Base-by-base conservation (phyloP, 2,797 vertebrate species). In the Gymnodraco acuticeps region DNA sequence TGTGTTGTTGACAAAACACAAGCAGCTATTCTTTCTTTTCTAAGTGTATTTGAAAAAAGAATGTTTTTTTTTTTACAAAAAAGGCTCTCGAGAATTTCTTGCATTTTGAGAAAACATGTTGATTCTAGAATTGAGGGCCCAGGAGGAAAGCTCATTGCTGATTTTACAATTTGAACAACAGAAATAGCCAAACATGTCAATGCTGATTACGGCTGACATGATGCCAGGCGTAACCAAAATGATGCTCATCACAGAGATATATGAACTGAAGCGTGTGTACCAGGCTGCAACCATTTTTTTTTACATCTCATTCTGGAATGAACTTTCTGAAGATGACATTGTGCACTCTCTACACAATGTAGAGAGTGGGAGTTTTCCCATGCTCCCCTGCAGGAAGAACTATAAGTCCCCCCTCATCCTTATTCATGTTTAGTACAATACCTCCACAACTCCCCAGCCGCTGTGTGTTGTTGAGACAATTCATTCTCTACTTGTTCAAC, bases 281-380 rank as follows among this genome's bases (percentile, higher is more conserved):
- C 3, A 47, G 51, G 76, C 72, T 76, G 64, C 64, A 46, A 52
- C 63, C 64, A 86, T 82, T 78, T 68, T 53, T 76, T 70, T 84
- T 61, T 69, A 66, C 62, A 60, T 83, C 73, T 87, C 60, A 76
- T 80, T 85, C 76, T 77, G 54, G 64, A 78, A 68, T 45, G 3
- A 81, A 84, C 85, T 59, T 89, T 60, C 76, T 3, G 66, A 64
- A 82, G 82, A 89, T 86, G 50, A 87, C 88, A 84, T 82, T 85
- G 74, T 70, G 84, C 67, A 84, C 87, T 89, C 77, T 77, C 56
- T 60, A 69, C 52, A 58, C 51, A 60, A 63, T 46, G 54, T 19
- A 67, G 15, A 31, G 19, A 52, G 56, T 56, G n/a, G 60, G 65
- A 60, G 63, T 77, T 82, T 27, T 69, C 79, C 55, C 31, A 19